Conservation (phyloP, 2,113 vertebrate species). For the Pollimyrus isidori region DNA sequence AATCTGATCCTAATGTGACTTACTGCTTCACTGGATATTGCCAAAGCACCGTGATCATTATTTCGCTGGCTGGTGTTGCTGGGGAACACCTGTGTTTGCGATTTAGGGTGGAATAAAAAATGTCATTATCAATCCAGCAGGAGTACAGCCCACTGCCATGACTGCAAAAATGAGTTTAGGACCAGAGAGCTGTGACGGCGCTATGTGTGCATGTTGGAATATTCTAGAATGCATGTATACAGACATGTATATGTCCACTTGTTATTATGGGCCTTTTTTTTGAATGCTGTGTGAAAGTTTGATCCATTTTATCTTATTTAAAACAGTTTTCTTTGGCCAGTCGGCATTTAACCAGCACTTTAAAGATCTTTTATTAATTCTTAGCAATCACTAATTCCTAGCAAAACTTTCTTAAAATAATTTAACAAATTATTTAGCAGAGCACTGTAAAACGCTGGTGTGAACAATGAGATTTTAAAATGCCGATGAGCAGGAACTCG, state of each 20-base stretch:
- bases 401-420: conserved; percentile 13
- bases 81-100: conserved; percentile 13
- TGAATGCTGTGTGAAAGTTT: background rate
- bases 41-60: background rate
- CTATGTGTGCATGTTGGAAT: background rate
- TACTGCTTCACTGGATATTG: background rate
- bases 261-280: background rate
- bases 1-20: conserved; percentile 10
- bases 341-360: conserved; percentile 20
- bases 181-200: background rate
- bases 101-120: conserved; percentile 7
- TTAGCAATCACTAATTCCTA: conserved; percentile 18
- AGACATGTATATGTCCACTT: background rate
- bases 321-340: background rate
- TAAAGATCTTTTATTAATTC: conserved; percentile 15
- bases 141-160: background rate
- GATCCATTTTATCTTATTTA: background rate
- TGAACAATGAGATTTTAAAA: conserved; percentile 2
- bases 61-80: background rate
- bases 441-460: conserved; percentile 1
- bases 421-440: conserved; percentile 21
- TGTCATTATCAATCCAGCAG: conserved; percentile 1
- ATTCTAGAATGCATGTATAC: background rate
- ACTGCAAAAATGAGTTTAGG: background rate
- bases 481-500: background rate